Evolutionary conservation across 2,797 vertebrate genomes (phyloP).

Genomic region (Nothura maculosa): DNA sequence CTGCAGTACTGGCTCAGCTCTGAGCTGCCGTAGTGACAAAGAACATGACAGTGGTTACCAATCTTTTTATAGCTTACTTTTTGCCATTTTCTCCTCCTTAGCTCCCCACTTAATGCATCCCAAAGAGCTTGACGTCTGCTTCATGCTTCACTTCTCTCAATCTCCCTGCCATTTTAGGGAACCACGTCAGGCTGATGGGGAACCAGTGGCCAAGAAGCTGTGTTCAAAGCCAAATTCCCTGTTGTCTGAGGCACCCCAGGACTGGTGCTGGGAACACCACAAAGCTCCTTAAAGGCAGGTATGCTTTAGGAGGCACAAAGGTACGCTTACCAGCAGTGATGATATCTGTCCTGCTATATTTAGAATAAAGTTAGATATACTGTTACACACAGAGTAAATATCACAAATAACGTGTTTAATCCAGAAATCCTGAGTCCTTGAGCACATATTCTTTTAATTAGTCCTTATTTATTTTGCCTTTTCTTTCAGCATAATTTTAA

Average conservation of each 20-base stretch:
- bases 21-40: background rate
- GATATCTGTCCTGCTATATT: background rate
- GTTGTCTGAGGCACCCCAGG: background rate
- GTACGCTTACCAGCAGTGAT: background rate
- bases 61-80: background rate
- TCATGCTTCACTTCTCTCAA: background rate
- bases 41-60: background rate
- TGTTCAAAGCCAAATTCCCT: background rate
- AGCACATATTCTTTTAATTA: background rate
- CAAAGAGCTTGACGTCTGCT: background rate
- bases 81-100: background rate
- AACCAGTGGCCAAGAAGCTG: background rate
- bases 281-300: background rate
- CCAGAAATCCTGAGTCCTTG: background rate
- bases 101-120: background rate
- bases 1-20: constrained; percentile 26
- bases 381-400: background rate
- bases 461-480: background rate
- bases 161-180: background rate
- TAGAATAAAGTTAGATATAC: background rate
- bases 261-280: background rate
- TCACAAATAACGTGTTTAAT: background rate
- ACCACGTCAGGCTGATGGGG: background rate
- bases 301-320: background rate
- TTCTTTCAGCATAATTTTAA: constrained; percentile 3